Conservation (phyloP, 1,140 invertebrate species). For the Popillia japonica region DNA sequence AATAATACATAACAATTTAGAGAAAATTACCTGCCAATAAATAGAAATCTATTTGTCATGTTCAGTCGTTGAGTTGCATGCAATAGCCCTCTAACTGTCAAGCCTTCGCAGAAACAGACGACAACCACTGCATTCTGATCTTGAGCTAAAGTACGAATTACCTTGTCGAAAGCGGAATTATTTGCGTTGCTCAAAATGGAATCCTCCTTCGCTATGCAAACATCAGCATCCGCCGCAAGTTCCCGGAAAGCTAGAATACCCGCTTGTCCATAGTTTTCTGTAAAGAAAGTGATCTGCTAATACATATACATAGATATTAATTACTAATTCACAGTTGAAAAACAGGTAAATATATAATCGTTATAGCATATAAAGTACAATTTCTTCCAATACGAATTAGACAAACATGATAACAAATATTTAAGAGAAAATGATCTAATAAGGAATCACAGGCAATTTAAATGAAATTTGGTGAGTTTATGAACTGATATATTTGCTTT, state of each 20-base stretch:
- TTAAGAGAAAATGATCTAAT: too few relatives aligned
- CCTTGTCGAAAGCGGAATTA: constrained; percentile 68
- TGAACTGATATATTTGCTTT: too few relatives aligned
- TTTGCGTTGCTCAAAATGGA: constrained; percentile 72
- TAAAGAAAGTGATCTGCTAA: constrained; percentile 49
- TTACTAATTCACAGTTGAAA: too few relatives aligned
- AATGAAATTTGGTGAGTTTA: too few relatives aligned
- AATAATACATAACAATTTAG: too few relatives aligned
- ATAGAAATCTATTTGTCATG: constrained; percentile 70
- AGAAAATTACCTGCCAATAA: constrained; percentile 71
- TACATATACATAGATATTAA: too few relatives aligned
- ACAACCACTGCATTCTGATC: constrained; percentile 72
- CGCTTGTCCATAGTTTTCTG: constrained; percentile 83
- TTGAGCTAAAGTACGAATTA: constrained; percentile 67
- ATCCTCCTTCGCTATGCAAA: constrained; percentile 79
- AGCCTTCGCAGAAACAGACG: constrained; percentile 87
- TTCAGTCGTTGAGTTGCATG: constrained; percentile 70
- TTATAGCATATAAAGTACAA: too few relatives aligned
- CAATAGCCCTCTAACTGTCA: constrained; percentile 75
- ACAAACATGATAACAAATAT: too few relatives aligned
- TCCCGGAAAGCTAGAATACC: constrained; percentile 81
- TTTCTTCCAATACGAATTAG: too few relatives aligned
- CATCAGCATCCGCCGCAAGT: constrained; percentile 69
- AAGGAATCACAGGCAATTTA: too few relatives aligned
- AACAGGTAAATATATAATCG: too few relatives aligned